Evolutionary conservation across 2,888 invertebrate species (phyloP), one percentile per base, ranked within the genome.

Genomic region (Operophtera brumata): DNA sequence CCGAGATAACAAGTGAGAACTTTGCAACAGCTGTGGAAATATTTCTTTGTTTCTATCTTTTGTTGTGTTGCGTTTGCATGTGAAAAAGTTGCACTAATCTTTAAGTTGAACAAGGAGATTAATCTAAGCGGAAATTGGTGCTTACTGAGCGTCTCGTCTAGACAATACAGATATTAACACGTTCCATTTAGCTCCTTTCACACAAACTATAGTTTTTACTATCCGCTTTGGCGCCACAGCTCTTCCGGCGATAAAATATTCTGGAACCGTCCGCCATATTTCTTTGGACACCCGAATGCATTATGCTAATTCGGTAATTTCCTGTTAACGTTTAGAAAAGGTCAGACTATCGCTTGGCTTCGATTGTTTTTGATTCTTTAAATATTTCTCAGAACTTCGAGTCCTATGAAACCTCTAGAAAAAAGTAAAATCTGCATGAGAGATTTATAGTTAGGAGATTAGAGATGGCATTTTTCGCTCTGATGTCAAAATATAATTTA

Each of bases 401-500:
- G 62, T 64, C 54, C 61, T 69, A 71, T 28, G 39, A 42, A 41
- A 34, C 36, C 30, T 47, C 30, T 49, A 14, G 37, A 46, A 34
- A 37, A 69, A 71, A 74, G 69, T 68, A 62, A 79, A 78, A 88
- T 89, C 84, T 84, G 82, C 85, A 84, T 86, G 67, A 59, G 65
- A 75, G 75, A 86, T 87, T 86, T 86, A 85, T 84, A 66, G 68
- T 69, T 64, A 62, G 62, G 66, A 74, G 70, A 71, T 76, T 75
- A 67, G 67, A 75, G 72, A 77, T 58, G 74, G 71, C 75, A 80
- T 82, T 73, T 77, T 75, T 80, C 68, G 78, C 75, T 80, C 75
- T 72, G 72, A 75, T 74, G 77, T 78, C 80, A 77, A 77, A 83
- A 80, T 78, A 80, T 85, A 81, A 85, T 86, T 87, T 86, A 85